phyloP scores from a whole-genome alignment of 2,797 vertebrate genomes.

The Furcifer pardalis region DNA sequence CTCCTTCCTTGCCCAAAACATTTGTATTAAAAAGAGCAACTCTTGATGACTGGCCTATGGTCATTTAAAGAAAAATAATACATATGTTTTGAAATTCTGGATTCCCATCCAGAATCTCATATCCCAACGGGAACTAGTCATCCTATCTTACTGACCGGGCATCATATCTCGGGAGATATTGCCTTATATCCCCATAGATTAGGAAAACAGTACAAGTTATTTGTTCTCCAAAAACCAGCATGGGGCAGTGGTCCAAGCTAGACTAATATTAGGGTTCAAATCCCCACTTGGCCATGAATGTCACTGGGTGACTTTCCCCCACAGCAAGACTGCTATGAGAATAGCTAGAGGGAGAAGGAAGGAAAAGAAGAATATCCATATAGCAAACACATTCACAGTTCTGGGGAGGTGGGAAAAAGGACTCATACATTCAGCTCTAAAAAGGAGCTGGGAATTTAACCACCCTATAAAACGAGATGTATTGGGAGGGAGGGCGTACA shows the following conservation, averaged over 20 bases:
- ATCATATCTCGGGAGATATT: not conserved
- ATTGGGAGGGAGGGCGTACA: not conserved
- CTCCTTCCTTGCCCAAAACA: not conserved
- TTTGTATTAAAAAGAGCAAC: constrained; percentile 4
- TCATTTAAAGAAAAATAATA: not conserved
- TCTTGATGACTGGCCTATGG: not conserved
- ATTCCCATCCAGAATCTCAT: not conserved
- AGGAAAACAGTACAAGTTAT: not conserved
- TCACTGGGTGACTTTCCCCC: not conserved
- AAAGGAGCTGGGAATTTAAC: not conserved
- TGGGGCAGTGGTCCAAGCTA: not conserved
- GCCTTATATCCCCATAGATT: not conserved
- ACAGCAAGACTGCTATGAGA: not conserved
- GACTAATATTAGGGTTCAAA: not conserved
- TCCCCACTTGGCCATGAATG: not conserved
- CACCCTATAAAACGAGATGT: not conserved
- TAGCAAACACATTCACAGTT: not conserved
- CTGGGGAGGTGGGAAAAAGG: too few species aligned
- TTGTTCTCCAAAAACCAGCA: not conserved
- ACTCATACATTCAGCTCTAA: too few species aligned
- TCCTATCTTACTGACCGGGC: not conserved
- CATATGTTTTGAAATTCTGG: constrained; percentile 6
- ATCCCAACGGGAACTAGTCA: not conserved
- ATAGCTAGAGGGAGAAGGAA: not conserved
- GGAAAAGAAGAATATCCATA: not conserved